Percentiles rank a stretch among this genome's conserved stretches.
Evolutionary conservation across 2,113 vertebrate species (phyloP).

Genomic region (Ageneiosus marmoratus): DNA sequence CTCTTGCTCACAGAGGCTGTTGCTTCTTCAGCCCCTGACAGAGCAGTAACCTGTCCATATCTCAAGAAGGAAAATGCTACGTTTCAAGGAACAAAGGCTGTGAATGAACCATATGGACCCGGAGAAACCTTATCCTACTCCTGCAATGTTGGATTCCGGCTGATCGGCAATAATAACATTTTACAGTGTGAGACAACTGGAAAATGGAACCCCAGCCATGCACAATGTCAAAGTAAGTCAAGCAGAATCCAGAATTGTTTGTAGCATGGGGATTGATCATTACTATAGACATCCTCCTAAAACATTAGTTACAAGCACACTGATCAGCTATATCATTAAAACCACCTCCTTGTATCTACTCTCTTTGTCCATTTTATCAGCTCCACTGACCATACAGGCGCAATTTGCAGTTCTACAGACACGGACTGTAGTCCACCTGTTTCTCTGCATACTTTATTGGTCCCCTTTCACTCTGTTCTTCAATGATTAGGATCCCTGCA

Average conservation of each 20-base stretch:
- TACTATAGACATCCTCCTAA: background rate
- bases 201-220: background rate
- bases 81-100: background rate
- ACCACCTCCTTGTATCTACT: no score
- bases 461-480: no score
- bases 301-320: background rate
- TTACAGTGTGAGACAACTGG: background rate
- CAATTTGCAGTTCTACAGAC: no score
- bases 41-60: background rate
- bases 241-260: no score
- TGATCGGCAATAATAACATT: background rate
- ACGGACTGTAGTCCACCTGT: no score
- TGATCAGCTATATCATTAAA: no score
- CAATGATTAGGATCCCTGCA: no score
- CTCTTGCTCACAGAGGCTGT: no score
- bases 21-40: background rate
- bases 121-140: slow-evolving; percentile 17
- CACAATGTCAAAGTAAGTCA: slow-evolving; percentile 14
- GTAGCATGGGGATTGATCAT: background rate
- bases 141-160: slow-evolving; percentile 4
- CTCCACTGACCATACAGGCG: no score
- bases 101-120: background rate
- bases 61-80: background rate
- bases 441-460: no score
- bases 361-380: no score